phyloP scores from a whole-genome alignment of 2,888 invertebrate species.

The Sinodicranocentrus sp. region DNA sequence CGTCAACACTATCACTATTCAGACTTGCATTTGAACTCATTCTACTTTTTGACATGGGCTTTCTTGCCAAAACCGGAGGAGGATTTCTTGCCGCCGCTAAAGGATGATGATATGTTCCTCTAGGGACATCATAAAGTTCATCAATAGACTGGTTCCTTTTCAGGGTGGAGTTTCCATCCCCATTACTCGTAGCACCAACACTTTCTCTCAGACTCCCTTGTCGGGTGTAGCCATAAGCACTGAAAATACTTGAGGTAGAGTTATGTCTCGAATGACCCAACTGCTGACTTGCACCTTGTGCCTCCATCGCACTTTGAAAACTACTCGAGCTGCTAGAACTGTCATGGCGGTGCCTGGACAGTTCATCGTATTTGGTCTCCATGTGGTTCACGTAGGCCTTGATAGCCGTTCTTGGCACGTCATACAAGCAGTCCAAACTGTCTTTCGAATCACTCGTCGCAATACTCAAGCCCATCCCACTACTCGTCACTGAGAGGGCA shows the following conservation, averaged over 20 bases:
- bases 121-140: conserved; percentile 70
- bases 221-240: conserved; percentile 66
- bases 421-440: conserved; percentile 68
- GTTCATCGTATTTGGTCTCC: conserved; percentile 73
- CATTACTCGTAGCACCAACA: conserved; percentile 33
- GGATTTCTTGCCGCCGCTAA: neutral
- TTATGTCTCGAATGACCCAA: conserved; percentile 47
- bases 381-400: conserved; percentile 71
- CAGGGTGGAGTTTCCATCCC: conserved; percentile 15
- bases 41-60: neutral
- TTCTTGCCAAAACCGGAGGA: neutral
- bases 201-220: neutral
- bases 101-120: conserved; percentile 45
- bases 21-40: conserved; percentile 37
- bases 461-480: conserved; percentile 71
- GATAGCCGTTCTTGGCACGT: conserved; percentile 66
- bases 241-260: conserved; percentile 63
- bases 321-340: conserved; percentile 22
- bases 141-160: conserved; percentile 9
- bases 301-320: neutral
- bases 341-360: conserved; percentile 40
- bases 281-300: conserved; percentile 8
- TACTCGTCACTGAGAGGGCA: conserved; percentile 71
- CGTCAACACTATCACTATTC: conserved; percentile 33
- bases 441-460: conserved; percentile 73